Conservation (phyloP, 2,797 vertebrate genomes). For the Melanogrammus aeglefinus region DNA sequence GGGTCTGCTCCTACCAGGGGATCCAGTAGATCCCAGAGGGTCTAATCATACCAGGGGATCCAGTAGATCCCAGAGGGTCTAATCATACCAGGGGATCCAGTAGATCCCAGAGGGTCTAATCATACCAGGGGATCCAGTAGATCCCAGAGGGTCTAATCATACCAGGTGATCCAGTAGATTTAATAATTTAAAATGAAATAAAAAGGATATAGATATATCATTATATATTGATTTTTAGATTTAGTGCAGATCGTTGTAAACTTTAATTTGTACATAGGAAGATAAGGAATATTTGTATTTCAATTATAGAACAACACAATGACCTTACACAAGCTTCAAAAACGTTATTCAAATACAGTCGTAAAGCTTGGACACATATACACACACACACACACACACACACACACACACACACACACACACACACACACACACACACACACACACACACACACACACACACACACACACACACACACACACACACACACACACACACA, state of each 20-base stretch:
- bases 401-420: not conserved
- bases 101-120: not conserved
- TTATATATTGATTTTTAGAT: not conserved
- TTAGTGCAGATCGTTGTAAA: not conserved
- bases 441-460: not conserved
- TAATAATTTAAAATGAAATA: not conserved
- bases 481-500: not conserved
- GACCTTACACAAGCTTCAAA: not conserved
- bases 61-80: not conserved
- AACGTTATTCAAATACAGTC: not conserved
- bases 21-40: not conserved
- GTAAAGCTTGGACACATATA: constrained; percentile 1
- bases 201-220: not conserved
- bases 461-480: not conserved
- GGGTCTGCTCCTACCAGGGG: not conserved
- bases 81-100: not conserved
- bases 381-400: not conserved
- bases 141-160: not conserved
- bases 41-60: not conserved
- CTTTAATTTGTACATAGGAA: not conserved
- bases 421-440: not conserved
- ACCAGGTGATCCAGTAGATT: not conserved
- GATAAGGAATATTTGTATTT: not conserved
- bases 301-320: not conserved
- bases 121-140: no score